These are phyloP conservation scores for Pogonocherus hispidulus DNA, from an alignment of 2,888 invertebrate genomes.

Conservation along the genomic window DNA sequence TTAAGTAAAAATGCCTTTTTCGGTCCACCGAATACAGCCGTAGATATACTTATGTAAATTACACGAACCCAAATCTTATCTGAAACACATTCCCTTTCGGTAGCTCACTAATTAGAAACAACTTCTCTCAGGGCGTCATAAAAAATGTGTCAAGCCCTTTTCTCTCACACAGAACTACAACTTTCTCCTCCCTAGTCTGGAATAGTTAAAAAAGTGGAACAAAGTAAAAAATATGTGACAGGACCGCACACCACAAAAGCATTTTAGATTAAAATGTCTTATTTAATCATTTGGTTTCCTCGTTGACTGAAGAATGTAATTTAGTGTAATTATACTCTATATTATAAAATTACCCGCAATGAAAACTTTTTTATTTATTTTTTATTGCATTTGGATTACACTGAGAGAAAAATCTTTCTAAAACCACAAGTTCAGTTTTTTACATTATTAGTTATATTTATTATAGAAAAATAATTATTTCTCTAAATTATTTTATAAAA, in stretches of 20 bases:
- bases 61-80: constrained; percentile 39
- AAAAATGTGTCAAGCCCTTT: constrained; percentile 39
- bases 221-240: neutral
- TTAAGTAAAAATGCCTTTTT: constrained; percentile 24
- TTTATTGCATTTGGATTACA: too few relatives aligned
- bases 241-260: neutral
- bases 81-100: constrained; percentile 52
- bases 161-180: constrained; percentile 30
- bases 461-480: too few relatives aligned
- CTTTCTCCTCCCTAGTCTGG: neutral
- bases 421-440: too few relatives aligned
- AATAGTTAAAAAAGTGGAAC: neutral
- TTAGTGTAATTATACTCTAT: too few relatives aligned
- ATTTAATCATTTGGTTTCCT: too few relatives aligned
- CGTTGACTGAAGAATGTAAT: too few relatives aligned
- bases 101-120: constrained; percentile 56
- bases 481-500: too few relatives aligned
- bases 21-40: constrained; percentile 29
- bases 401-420: too few relatives aligned
- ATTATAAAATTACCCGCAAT: too few relatives aligned
- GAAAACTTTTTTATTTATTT: too few relatives aligned
- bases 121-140: constrained; percentile 44
- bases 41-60: constrained; percentile 44
- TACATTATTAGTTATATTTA: too few relatives aligned
- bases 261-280: neutral